Conservation (phyloP, 2,797 vertebrate genomes). For the Schizopygopsis malacanthus region DNA sequence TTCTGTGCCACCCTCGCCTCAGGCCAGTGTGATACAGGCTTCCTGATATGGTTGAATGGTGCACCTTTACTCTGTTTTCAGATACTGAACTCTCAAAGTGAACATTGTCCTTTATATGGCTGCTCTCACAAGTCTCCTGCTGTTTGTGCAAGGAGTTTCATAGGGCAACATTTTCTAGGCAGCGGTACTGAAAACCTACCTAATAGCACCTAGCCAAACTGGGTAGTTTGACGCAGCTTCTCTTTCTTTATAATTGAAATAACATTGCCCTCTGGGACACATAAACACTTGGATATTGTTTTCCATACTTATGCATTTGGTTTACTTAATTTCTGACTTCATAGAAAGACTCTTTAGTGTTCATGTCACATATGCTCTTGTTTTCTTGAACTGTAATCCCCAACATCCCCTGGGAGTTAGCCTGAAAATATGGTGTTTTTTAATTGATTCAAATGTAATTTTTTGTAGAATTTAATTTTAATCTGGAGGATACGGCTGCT, state of each 20-base stretch:
- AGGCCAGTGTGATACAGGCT: neutral
- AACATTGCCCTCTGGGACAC: neutral
- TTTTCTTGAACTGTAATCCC: conserved; percentile 10
- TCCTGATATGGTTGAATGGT: conserved; percentile 13
- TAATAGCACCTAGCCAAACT: too few relatives aligned
- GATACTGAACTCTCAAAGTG: neutral
- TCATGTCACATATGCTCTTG: conserved; percentile 18
- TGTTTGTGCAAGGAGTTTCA: neutral
- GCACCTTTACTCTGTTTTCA: conserved; percentile 22
- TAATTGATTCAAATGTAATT: neutral
- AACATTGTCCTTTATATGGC: conserved; percentile 25
- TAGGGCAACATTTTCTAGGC: conserved; percentile 8
- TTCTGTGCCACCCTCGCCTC: neutral
- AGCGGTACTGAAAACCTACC: too few relatives aligned
- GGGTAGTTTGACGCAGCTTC: neutral
- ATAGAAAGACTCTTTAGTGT: conserved; percentile 19
- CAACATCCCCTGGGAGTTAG: neutral
- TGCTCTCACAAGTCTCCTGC: neutral
- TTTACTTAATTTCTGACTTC: neutral
- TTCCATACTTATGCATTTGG: conserved; percentile 12
- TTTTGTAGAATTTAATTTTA: neutral
- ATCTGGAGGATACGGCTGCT: neutral
- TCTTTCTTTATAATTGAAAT: conserved; percentile 3
- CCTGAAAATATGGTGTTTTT: neutral
- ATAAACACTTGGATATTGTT: conserved; percentile 3